Conservation (phyloP, 2,113 vertebrate species). For the Corapipo altera region DNA sequence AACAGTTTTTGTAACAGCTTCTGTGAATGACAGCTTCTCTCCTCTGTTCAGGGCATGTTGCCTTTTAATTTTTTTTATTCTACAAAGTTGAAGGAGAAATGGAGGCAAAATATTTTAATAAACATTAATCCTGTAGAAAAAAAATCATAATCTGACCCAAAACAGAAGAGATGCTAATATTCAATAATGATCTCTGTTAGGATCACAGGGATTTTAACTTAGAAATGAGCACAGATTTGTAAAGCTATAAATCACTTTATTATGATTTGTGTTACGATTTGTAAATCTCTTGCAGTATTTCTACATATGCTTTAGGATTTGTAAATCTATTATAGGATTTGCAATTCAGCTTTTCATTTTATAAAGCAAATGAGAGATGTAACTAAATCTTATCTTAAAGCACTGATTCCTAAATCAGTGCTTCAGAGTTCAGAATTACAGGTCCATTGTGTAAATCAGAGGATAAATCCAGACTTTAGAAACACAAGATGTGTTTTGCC, state of each 20-base stretch:
- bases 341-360: background rate
- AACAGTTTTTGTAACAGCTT: background rate
- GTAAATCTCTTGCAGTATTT: slow-evolving; percentile 1
- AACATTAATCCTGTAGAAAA: background rate
- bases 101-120: background rate
- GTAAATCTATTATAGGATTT: slow-evolving; percentile 30
- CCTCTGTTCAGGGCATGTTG: background rate
- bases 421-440: background rate
- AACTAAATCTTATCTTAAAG: background rate
- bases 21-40: background rate
- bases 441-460: background rate
- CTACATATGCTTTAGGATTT: background rate
- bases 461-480: background rate
- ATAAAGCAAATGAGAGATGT: background rate
- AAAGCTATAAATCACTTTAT: background rate
- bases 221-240: background rate
- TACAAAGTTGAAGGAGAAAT: background rate
- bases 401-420: background rate
- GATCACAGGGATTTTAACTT: background rate
- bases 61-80: background rate
- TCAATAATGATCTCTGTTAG: background rate
- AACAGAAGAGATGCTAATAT: background rate
- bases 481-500: background rate
- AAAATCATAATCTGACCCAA: background rate
- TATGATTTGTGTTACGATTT: background rate